A percentile compares a stretch with the other conserved stretches of the same genome.
Evolutionary conservation across 1,140 invertebrate genomes (phyloP).

Genomic region (Homalodisca vitripennis): DNA sequence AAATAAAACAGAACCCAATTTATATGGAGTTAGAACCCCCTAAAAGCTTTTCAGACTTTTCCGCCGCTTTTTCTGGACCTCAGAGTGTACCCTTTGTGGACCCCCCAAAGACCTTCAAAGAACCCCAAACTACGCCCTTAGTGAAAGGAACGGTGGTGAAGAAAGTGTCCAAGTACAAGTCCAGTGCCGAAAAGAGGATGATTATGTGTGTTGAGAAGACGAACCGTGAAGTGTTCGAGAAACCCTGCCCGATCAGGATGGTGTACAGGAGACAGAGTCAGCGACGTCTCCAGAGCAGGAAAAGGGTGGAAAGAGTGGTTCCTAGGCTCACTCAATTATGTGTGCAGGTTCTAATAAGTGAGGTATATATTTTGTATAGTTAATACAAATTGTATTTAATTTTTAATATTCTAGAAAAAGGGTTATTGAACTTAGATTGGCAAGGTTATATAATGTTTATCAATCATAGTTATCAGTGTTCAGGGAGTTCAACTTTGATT

Average conservation of each 20-base stretch:
- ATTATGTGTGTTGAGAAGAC: slow-evolving; percentile 14
- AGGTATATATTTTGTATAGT: slow-evolving; percentile 30
- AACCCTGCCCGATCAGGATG: slow-evolving; percentile 13
- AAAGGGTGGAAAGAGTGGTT: neutral
- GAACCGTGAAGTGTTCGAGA: slow-evolving; percentile 22
- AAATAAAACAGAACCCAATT: slow-evolving; percentile 22
- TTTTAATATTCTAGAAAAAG: too few relatives aligned
- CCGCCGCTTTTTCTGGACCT: neutral
- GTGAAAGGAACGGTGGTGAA: slow-evolving; percentile 2
- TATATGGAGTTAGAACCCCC: slow-evolving; percentile 31
- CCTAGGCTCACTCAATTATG: slow-evolving; percentile 36
- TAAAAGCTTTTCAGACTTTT: neutral
- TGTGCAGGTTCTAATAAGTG: slow-evolving; percentile 31
- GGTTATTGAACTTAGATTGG: too few relatives aligned
- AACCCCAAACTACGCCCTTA: neutral
- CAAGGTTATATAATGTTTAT: too few relatives aligned
- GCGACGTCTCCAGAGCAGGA: slow-evolving; percentile 7
- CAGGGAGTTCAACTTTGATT: too few relatives aligned
- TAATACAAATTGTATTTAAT: too few relatives aligned
- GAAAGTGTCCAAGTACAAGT: neutral
- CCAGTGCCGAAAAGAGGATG: neutral
- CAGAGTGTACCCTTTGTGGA: neutral
- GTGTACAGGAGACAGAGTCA: slow-evolving; percentile 26
- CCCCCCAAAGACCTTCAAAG: neutral
- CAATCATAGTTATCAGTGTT: too few relatives aligned